These are phyloP conservation scores for Trimorus sp. DNA, from an alignment of 2,888 invertebrate species.

Conservation along the genomic window DNA sequence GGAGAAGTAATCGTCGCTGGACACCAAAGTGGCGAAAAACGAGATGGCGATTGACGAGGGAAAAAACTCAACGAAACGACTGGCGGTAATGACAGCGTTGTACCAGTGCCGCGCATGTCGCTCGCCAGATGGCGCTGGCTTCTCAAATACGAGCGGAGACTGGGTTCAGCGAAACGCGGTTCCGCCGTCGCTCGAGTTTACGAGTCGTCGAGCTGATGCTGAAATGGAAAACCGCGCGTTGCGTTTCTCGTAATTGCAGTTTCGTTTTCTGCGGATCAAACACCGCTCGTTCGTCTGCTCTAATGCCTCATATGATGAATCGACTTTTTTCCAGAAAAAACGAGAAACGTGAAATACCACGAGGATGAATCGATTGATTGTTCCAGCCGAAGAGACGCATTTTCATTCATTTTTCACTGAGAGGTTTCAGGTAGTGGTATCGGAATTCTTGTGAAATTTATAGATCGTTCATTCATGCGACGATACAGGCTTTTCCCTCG, in stretches of 20 bases:
- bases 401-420: no score
- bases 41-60: not conserved
- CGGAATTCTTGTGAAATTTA: no score
- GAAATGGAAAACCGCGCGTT: slow-evolving; percentile 49
- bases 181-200: slow-evolving; percentile 32
- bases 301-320: no score
- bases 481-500: slow-evolving; percentile 19
- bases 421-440: no score
- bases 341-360: no score
- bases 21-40: slow-evolving; percentile 2
- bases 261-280: slow-evolving; percentile 29
- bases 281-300: not conserved
- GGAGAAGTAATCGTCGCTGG: not conserved
- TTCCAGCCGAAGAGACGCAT: no score
- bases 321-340: no score
- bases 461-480: not conserved
- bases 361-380: no score
- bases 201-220: slow-evolving; percentile 46
- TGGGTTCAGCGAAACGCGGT: slow-evolving; percentile 33
- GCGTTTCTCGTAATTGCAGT: slow-evolving; percentile 33
- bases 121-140: slow-evolving; percentile 24
- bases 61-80: slow-evolving; percentile 17
- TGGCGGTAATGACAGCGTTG: slow-evolving; percentile 16
- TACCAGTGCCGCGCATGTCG: not conserved
- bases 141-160: slow-evolving; percentile 12